Evolutionary conservation across 2,888 invertebrate genomes (phyloP), one percentile per base, ranked within the genome.

Genomic region (Caenorhabditis angaria): DNA sequence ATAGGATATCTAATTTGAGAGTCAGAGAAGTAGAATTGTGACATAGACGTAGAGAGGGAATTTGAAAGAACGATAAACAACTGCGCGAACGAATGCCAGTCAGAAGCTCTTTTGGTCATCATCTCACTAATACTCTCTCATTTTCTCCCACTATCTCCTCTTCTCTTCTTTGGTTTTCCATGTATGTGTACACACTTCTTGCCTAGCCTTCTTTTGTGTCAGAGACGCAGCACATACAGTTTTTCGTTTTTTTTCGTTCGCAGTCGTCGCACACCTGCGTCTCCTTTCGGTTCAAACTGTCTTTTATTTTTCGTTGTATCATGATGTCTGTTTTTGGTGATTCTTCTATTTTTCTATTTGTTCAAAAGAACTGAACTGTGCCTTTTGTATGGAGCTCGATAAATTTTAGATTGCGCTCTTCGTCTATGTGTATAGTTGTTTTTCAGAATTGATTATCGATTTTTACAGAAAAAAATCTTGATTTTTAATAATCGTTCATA

Each of bases 31-130:
- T 32, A 32, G 32, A 32, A 32, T 32, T 32, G 32, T 5, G 32
- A 8, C 6, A 41, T 12, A 41, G 41, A 41, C 41, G 41, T 3
- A 41, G 41, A 41, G 41, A 41, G 41, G 41, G 41, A 41, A 18
- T 32, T 12, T 8, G 5, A 12, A 12, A 32, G 5, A 32, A 14
- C 3, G 10, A 41, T 12, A 41, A 41, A 41, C 41, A 41, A 41
- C 8, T 18, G 18, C 41, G 18, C 5, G 18, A 14, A 6, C 3
- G 41, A 41, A 41, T 3, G 18, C 10, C 3, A 14, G 18, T 12
- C 10, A 41, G 41, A 41, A 41, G 41, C 41, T 41, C 41, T 12
- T 41, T 41, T 41, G 41, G 41, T 41, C 41, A 41, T 41, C 41
- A 41, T 41, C 41, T 12, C 41, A 12, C 14, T 10, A 3, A 5